Base-by-base conservation (phyloP, 2,113 vertebrate species). In the Phalacrocorax carbo region DNA sequence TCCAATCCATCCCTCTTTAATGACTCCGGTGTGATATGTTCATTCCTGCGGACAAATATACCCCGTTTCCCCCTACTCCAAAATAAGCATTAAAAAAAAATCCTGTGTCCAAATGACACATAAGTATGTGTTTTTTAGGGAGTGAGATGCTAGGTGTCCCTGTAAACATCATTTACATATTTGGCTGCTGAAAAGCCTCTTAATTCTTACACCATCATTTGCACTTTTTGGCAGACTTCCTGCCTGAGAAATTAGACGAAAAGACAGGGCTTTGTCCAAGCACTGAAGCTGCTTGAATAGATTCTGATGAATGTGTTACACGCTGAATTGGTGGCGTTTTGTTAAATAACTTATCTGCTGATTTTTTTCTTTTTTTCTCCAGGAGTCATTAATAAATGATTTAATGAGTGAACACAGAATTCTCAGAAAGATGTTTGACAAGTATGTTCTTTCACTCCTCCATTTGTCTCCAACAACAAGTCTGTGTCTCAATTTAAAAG, bases 1-100 rank as follows among this genome's bases (percentile, higher is more conserved):
- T 97, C 96, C 96, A 94, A 97, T 96, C 97, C 96, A 96, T 97
- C 95, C 97, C 93, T 97, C 94, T 97, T 52, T 98, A 98, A 98
- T 97, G 98, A 98, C 97, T 91, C 84, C 91, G 60, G 90, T 69
- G 82, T 93, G 82, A 89, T 93, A 64, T 65, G 52, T 91, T 97
- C 40, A 4, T 89, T 94, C 96, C 92, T 1, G 12, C 86, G 93
- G 88, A 96, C 96, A 96, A 94, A 94, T 51, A 64, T 2, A 75
- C 49, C 57, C 69, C 42, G 36, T 65, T 46, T 77, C 23, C 54
- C 73, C 27, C 7, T 30, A 14, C 66, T 66, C 62, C 61, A 57
- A 83, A 94, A 90, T 61, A 51, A 66, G 61, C 29, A 57, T 77
- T 57, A 21, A 40, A 86, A 81, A n/a, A 42, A 85, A 85, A 88